Conservation (phyloP, 1,140 invertebrate genomes). For the Aphidius gifuensis region DNA sequence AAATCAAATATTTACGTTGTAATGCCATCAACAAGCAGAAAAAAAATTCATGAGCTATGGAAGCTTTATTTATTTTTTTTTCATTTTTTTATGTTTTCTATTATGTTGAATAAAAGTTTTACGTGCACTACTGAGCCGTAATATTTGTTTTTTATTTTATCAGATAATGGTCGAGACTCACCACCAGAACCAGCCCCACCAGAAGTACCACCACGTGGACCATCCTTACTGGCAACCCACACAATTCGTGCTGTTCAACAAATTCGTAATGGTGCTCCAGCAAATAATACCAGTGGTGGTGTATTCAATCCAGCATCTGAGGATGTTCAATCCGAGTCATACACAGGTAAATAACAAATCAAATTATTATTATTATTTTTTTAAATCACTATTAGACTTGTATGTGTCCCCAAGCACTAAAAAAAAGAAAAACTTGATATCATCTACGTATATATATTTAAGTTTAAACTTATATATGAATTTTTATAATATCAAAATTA, state of each 20-base stretch:
- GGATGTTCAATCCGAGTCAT: constrained; percentile 39
- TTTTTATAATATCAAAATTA: constrained; percentile 41
- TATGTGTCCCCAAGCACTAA: constrained; percentile 26
- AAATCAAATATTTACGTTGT: too few species aligned
- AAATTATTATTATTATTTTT: not conserved
- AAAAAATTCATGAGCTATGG: too few species aligned
- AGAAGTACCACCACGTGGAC: constrained; percentile 69
- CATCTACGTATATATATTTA: constrained; percentile 34
- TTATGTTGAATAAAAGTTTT: constrained; percentile 32
- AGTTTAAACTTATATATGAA: constrained; percentile 35
- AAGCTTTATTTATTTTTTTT: too few species aligned
- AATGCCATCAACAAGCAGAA: too few species aligned
- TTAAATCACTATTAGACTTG: not conserved
- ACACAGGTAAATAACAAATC: constrained; percentile 37
- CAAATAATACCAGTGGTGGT: constrained; percentile 31
- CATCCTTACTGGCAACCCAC: constrained; percentile 61
- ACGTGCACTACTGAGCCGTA: constrained; percentile 17
- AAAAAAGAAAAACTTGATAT: constrained; percentile 25
- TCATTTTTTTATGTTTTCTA: too few species aligned
- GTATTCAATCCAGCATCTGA: constrained; percentile 37
- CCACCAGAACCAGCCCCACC: constrained; percentile 72
- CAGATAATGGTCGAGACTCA: constrained; percentile 62
- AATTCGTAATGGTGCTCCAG: constrained; percentile 40
- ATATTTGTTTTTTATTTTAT: constrained; percentile 31
- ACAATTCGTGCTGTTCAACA: constrained; percentile 39